Evolutionary conservation across 2,888 invertebrate genomes (phyloP).

Genomic region (Oxycera nigricornis): DNA sequence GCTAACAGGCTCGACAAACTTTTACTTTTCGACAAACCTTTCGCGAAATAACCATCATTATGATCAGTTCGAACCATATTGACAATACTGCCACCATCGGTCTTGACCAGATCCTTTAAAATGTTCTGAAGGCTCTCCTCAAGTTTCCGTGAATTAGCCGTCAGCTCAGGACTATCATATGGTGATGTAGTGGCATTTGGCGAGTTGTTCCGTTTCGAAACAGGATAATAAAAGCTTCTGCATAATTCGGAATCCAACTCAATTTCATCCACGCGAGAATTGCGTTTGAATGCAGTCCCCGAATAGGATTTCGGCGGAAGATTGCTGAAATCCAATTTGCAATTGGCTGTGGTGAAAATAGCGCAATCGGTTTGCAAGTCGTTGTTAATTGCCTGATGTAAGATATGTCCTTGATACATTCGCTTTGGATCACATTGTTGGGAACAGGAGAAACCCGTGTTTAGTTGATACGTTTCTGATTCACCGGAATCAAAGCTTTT

Average conservation of each 20-base stretch:
- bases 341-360: slow-evolving; percentile 21
- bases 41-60: background rate
- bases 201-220: background rate
- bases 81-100: background rate
- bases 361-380: background rate
- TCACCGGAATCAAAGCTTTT: background rate
- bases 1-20: slow-evolving; percentile 13
- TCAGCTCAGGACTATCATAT: slow-evolving; percentile 37
- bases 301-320: background rate
- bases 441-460: background rate
- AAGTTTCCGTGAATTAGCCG: slow-evolving; percentile 25
- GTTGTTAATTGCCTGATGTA: background rate
- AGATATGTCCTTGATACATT: background rate
- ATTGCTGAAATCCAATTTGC: slow-evolving; percentile 17
- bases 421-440: slow-evolving; percentile 13
- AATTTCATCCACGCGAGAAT: background rate
- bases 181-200: slow-evolving; percentile 24
- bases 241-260: background rate
- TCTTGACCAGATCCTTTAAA: slow-evolving; percentile 31
- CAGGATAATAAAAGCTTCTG: slow-evolving; percentile 13
- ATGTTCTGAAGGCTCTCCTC: slow-evolving; percentile 38
- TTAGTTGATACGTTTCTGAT: slow-evolving; percentile 5
- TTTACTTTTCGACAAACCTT: slow-evolving; percentile 29
- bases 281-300: background rate
- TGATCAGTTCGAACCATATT: background rate